Percentiles rank a stretch among this genome's conserved stretches.
Conservation (phyloP, 2,888 invertebrate species). For the Gari tellinella region DNA sequence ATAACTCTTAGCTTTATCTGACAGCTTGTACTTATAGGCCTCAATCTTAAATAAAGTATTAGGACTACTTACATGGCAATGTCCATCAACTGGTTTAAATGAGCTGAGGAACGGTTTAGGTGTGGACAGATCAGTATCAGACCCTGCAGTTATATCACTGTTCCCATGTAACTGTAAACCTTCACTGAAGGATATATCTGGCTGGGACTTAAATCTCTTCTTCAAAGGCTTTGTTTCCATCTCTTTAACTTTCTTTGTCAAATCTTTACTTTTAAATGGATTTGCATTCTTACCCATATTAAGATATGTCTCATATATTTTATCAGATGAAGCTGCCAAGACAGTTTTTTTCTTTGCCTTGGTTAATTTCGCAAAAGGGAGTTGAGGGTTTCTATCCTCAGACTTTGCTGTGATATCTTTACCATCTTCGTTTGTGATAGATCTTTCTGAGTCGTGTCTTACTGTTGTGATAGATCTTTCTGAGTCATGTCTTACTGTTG, state of each 20-base stretch:
- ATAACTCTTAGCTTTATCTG: conserved; percentile 44
- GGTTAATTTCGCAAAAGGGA: conserved; percentile 7
- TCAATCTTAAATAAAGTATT: not conserved
- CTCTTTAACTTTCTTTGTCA: not conserved
- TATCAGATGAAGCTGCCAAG: conserved; percentile 56
- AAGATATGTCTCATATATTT: conserved; percentile 60
- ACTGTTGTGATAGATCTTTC: not conserved
- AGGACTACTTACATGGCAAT: not conserved
- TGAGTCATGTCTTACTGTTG: not conserved
- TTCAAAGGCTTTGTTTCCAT: conserved; percentile 22
- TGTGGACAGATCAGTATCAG: not conserved
- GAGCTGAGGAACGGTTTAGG: conserved; percentile 28
- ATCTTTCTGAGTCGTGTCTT: not conserved
- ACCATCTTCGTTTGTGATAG: not conserved
- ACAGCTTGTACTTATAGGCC: not conserved
- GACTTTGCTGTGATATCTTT: not conserved
- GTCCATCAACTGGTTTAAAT: conserved; percentile 28
- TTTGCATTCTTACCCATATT: conserved; percentile 42
- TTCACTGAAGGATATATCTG: conserved; percentile 55
- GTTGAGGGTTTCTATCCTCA: not conserved
- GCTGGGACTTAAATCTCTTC: conserved; percentile 47
- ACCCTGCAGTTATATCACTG: conserved; percentile 9
- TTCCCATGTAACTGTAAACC: conserved; percentile 29
- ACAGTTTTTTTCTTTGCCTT: conserved; percentile 45
- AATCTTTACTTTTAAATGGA: conserved; percentile 32